These are phyloP conservation scores for cat (Felis catus) DNA, from an alignment of 2,113 vertebrate species.

Conservation along the genomic window F.catus_Fca126_mat1.0 CM031419.1:151678501-151679000, in stretches of 20 bases:
- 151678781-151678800: not conserved
- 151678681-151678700: slow-evolving; percentile 65
- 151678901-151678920: not conserved
- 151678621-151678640: slow-evolving; percentile 59
- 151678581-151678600: slow-evolving; percentile 53
- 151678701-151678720: slow-evolving; percentile 55
- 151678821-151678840: slow-evolving; percentile 52
- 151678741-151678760: slow-evolving; percentile 51
- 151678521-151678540: not conserved
- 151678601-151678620: slow-evolving; percentile 33
- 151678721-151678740: slow-evolving; percentile 53
- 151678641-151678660: slow-evolving; percentile 3
- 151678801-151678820: slow-evolving; percentile 46
- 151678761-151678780: not conserved
- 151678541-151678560: slow-evolving; percentile 1
- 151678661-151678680: slow-evolving; percentile 46
- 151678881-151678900: slow-evolving; percentile 15
- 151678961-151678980: slow-evolving; percentile 52
- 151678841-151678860: slow-evolving; percentile 65
- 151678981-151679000: slow-evolving; percentile 16
- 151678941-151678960: slow-evolving; percentile 15
- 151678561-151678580: slow-evolving; percentile 37
- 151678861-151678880: slow-evolving; percentile 68
- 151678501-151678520: not conserved
- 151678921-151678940: slow-evolving; percentile 35